Evolutionary conservation across 2,888 invertebrate genomes (phyloP).

Genomic region (Thereva unica): DNA sequence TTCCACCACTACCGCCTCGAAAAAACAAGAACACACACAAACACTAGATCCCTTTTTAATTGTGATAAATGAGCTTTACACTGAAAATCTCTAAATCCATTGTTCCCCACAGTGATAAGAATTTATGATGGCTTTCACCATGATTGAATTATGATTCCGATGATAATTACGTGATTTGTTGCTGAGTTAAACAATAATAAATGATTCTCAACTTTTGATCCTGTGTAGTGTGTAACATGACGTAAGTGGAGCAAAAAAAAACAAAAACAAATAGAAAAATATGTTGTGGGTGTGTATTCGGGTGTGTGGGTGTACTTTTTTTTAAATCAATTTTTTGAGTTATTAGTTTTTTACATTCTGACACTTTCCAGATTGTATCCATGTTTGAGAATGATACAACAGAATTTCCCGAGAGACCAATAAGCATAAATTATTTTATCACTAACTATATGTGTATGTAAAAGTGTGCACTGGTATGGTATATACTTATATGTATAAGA

Average conservation of each 20-base stretch:
- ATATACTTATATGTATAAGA: too few species aligned
- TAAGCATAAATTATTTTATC: conserved; percentile 42
- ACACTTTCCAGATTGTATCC: conserved; percentile 40
- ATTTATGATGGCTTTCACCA: conserved; percentile 9
- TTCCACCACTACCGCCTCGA: too few species aligned
- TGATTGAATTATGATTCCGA: conserved; percentile 27
- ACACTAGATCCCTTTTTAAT: conserved; percentile 3
- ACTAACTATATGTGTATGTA: conserved; percentile 6
- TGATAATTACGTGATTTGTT: conserved; percentile 25
- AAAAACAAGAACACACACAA: neutral
- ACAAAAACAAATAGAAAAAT: too few species aligned
- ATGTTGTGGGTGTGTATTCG: too few species aligned
- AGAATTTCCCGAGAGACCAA: conserved; percentile 39
- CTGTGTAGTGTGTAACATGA: neutral
- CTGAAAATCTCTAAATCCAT: conserved; percentile 8
- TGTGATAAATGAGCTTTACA: conserved; percentile 17
- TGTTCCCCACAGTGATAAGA: conserved; percentile 15
- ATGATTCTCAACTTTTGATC: too few species aligned
- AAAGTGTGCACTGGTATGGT: too few species aligned
- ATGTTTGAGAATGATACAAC: conserved; percentile 21
- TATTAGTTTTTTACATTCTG: conserved; percentile 1
- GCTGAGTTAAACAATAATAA: neutral
- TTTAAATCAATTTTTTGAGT: too few species aligned
- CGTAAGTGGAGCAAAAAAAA: neutral
- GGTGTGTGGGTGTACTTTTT: too few species aligned